Evolutionary conservation across 1,140 invertebrate species (phyloP).

Genomic region (Dendrolimus kikuchii): DNA sequence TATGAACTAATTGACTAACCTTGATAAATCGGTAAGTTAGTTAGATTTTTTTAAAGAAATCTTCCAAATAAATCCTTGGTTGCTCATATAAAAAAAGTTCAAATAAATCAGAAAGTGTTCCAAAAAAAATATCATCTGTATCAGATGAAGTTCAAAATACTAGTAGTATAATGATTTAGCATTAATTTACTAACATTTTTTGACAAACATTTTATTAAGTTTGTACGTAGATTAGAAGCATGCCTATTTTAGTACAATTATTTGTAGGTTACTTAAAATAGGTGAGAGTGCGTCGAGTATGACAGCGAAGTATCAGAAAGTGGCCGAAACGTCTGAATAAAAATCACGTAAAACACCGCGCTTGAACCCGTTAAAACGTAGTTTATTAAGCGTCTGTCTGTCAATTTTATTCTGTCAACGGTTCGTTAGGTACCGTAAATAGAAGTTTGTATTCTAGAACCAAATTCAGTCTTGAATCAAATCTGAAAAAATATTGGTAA

Average conservation of each 20-base stretch:
- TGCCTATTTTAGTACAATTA: constrained; percentile 70
- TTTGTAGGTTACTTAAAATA: constrained; percentile 46
- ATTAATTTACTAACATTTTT: constrained; percentile 56
- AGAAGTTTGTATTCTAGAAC: no score
- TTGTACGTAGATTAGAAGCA: constrained; percentile 50
- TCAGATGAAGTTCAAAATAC: constrained; percentile 65
- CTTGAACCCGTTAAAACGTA: no score
- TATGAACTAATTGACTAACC: background rate
- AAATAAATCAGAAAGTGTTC: constrained; percentile 51
- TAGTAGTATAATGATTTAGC: constrained; percentile 44
- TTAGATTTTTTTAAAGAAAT: constrained; percentile 16
- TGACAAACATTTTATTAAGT: constrained; percentile 39
- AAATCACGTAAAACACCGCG: no score
- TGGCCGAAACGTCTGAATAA: no score
- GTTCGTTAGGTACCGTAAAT: no score
- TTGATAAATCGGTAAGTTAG: constrained; percentile 8
- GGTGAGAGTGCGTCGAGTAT: constrained; percentile 41
- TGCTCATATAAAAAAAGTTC: constrained; percentile 55
- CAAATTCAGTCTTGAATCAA: no score
- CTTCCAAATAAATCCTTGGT: constrained; percentile 15
- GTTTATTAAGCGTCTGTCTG: no score
- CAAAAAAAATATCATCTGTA: constrained; percentile 59
- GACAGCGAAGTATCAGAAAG: constrained; percentile 5
- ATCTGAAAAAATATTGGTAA: no score
- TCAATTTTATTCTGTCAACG: no score